Evolutionary conservation across 2,797 vertebrate species (phyloP), one percentile per base, ranked within the genome.

Genomic region (Rhadinocentrus ornatus): DNA sequence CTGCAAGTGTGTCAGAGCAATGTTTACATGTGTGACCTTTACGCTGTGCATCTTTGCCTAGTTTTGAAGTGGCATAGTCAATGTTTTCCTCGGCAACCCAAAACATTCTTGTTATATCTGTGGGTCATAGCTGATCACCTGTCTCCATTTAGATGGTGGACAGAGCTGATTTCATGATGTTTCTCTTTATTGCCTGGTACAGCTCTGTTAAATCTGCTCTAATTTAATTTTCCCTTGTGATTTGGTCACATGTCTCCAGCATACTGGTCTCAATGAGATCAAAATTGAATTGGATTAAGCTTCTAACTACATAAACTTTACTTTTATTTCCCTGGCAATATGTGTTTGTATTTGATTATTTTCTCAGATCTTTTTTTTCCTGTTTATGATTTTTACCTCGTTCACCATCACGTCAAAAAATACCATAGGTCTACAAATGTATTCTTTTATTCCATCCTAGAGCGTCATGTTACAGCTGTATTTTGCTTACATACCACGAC

Each of bases 141-240:
- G 84, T 80, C 80, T 88, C 86, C 79, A 80, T 88, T 86, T 84
- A 70, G 75, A 64, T 72, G 35, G 82, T 80, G 80, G 82, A 89
- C 81, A 71, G 79, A 81, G 59, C 73, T 87, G 86, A 88, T 92
- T 88, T 84, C 87, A 80, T 69, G 61, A 88, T 78, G 86, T 89
- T 67, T 78, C 88, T 87, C 87, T 86, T 88, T 82, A 90, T 86
- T 83, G 85, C 88, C 89, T 71, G 66, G 83, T 85, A 74, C 76
- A 81, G 88, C 83, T 92, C 88, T 87, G 91, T 93, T 90, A 91
- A 90, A 92, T 90, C 87, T 86, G 65, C 68, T 75, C 77, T 94
- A 94, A 94, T 94, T 92, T 81, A 46, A 93, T 94, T 93, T 92
- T 75, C 80, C 80, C 72, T 32, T 67, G 78, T 82, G 86, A 90